A percentile compares a stretch with the other conserved stretches of the same genome.
phyloP scores from a whole-genome alignment of 2,888 invertebrate genomes.

The Cactoblastis cactorum region DNA sequence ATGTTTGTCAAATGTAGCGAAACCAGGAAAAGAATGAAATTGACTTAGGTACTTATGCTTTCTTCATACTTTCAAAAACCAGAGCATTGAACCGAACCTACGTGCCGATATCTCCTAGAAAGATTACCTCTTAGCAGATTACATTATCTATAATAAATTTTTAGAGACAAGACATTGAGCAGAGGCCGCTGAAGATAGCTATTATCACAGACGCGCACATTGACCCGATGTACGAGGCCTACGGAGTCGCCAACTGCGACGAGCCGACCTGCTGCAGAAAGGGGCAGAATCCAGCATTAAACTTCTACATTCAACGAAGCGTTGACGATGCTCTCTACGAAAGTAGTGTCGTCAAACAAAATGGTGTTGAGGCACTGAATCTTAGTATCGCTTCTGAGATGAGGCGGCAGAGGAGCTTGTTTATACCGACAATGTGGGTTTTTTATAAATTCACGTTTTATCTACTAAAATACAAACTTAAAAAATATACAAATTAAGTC shows the following conservation, averaged over 20 bases:
- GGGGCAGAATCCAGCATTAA: constrained; percentile 69
- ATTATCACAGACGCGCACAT: constrained; percentile 89
- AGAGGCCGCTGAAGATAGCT: constrained; percentile 69
- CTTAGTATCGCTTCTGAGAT: constrained; percentile 39
- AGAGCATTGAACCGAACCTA: no score
- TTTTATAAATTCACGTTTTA: not conserved
- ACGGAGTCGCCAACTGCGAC: constrained; percentile 84
- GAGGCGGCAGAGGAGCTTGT: constrained; percentile 25
- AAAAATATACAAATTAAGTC: no score
- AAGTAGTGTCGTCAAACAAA: constrained; percentile 36
- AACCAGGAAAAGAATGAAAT: no score
- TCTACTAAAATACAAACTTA: no score
- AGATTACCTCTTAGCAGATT: no score
- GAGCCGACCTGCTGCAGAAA: constrained; percentile 88
- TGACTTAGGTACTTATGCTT: no score
- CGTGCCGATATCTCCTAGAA: no score
- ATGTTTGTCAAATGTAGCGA: no score
- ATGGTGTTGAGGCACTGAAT: constrained; percentile 43
- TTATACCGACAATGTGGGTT: not conserved
- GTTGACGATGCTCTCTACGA: constrained; percentile 41
- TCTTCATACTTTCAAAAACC: no score
- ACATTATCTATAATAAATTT: constrained; percentile 3
- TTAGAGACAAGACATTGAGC: constrained; percentile 32
- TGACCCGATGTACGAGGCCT: constrained; percentile 85
- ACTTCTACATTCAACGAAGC: constrained; percentile 27